Evolutionary conservation across 2,888 invertebrate species (phyloP).

Genomic region (Pachycephus smyrnensis): DNA sequence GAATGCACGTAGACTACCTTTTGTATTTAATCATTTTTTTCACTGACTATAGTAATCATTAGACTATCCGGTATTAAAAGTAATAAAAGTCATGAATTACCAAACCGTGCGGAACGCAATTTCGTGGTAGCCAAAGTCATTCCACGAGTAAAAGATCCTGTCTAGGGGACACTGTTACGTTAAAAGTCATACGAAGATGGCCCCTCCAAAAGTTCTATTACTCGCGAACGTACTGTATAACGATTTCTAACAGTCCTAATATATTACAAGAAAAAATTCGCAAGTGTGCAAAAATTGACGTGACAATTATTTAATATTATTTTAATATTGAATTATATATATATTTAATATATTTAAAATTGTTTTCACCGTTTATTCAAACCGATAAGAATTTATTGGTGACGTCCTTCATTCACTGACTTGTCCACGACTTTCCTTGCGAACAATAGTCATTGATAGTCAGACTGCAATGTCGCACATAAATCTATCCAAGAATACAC

Average conservation of each 20-base stretch:
- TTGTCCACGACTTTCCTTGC: background rate
- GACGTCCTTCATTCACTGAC: background rate
- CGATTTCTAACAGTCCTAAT: background rate
- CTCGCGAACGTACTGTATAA: background rate
- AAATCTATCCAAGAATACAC: background rate
- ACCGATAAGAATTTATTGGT: background rate
- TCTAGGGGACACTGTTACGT: background rate
- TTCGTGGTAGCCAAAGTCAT: background rate
- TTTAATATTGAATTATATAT: too few relatives aligned
- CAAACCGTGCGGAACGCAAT: background rate
- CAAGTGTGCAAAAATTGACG: too few relatives aligned
- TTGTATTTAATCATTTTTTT: background rate
- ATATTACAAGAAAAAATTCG: too few relatives aligned
- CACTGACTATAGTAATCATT: background rate
- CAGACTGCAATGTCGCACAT: background rate
- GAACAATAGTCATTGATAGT: background rate
- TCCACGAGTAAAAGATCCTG: background rate
- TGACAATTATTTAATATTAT: too few relatives aligned
- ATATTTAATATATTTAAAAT: too few relatives aligned
- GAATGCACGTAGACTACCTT: background rate
- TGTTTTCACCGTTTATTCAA: background rate
- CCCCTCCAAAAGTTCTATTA: background rate
- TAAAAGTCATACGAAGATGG: background rate
- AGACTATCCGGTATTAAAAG: background rate
- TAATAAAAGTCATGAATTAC: background rate